Percentiles rank a stretch among this genome's conserved stretches.
Conservation (phyloP, 2,888 invertebrate genomes). For the Drosophila limbata region DNA sequence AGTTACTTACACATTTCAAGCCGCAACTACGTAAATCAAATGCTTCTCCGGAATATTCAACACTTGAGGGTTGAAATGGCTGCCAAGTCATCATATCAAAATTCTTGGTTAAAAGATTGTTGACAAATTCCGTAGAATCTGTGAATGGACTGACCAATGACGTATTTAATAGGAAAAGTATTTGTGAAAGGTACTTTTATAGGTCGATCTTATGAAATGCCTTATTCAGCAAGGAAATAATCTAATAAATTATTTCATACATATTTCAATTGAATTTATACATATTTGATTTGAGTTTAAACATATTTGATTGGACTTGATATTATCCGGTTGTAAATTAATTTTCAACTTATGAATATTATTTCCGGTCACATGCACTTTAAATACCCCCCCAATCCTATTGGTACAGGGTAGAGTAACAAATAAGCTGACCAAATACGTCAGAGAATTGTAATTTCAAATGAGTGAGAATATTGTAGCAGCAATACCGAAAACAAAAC, state of each 20-base stretch:
- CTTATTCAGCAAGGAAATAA: not conserved
- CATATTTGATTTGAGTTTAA: too few species aligned
- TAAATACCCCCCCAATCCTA: not conserved
- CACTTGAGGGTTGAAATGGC: not conserved
- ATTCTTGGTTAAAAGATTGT: conserved; percentile 15
- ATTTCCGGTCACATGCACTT: not conserved
- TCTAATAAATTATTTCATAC: not conserved
- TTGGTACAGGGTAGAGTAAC: not conserved
- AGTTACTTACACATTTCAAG: conserved; percentile 14
- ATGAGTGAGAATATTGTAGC: conserved; percentile 1
- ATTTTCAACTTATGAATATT: not conserved
- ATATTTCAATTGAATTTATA: too few species aligned
- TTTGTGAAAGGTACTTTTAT: not conserved
- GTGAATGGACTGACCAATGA: not conserved
- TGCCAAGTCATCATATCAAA: conserved; percentile 18
- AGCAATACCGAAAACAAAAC: conserved; percentile 12
- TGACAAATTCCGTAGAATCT: conserved; percentile 5
- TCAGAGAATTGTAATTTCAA: conserved; percentile 1
- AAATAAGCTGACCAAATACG: conserved; percentile 1
- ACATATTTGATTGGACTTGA: too few species aligned
- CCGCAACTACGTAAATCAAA: conserved; percentile 13
- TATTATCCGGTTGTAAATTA: not conserved
- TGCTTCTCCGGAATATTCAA: conserved; percentile 7
- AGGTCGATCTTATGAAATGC: not conserved
- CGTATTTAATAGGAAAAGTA: conserved; percentile 13